These are phyloP conservation scores for Gortyna flavago DNA, from an alignment of 2,888 invertebrate species.

Conservation along the genomic window DNA sequence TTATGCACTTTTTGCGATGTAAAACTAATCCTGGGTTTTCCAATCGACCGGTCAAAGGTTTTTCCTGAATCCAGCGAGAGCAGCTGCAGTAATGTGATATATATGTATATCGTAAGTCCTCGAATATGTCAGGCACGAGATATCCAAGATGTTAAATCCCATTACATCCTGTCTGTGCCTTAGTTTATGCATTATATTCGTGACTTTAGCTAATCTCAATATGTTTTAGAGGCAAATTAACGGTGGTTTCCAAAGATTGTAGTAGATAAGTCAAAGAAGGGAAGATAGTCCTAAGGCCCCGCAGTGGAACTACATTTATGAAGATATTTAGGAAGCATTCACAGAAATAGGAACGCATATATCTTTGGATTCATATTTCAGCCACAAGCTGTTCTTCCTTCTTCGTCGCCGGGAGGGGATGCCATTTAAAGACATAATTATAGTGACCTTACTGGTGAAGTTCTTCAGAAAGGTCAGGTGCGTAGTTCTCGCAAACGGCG, in stretches of 20 bases:
- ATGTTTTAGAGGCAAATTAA: background rate
- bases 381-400: no score
- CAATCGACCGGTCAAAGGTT: background rate
- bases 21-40: slow-evolving; percentile 1
- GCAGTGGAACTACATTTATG: background rate
- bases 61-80: background rate
- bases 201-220: background rate
- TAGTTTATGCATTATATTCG: no score
- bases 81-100: background rate
- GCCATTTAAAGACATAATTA: no score
- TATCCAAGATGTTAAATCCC: slow-evolving; percentile 5
- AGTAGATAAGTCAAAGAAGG: background rate
- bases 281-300: no score
- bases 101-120: background rate
- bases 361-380: background rate
- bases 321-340: background rate
- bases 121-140: background rate
- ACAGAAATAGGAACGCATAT: background rate
- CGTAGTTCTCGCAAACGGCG: no score
- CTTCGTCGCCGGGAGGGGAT: background rate
- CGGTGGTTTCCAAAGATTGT: background rate
- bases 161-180: background rate
- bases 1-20: background rate
- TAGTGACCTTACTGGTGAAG: no score
- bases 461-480: background rate